Percentiles rank a stretch among this genome's conserved stretches.
Evolutionary conservation across 37 sponge, comb jelly and placozoan genomes (phyloP).

Genomic region (Cliona cf. orientalis): DNA sequence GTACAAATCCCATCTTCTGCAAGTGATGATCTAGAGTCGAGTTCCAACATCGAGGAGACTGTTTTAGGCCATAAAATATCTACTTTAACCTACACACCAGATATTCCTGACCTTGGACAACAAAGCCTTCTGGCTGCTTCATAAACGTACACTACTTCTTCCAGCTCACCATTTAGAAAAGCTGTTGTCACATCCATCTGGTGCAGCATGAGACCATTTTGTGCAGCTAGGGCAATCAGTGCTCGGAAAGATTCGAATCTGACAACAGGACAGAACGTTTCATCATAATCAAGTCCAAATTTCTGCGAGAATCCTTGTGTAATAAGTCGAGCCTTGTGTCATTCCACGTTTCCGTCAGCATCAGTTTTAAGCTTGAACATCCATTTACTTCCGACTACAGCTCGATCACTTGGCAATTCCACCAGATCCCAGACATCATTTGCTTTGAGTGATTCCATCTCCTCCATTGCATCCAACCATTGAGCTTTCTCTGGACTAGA

Average conservation of each 20-base stretch:
- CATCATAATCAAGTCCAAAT: slow-evolving; percentile 44
- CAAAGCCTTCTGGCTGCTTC: slow-evolving; percentile 21
- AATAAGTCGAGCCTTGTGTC: slow-evolving; percentile 48
- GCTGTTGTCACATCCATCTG: no score
- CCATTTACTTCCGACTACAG: slow-evolving; percentile 42
- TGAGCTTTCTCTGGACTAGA: no score
- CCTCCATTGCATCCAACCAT: no score
- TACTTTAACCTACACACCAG: slow-evolving; percentile 30
- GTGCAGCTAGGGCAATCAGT: slow-evolving; percentile 13
- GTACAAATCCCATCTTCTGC: slow-evolving; percentile 54
- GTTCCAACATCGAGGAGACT: slow-evolving; percentile 67
- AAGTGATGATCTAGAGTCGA: slow-evolving; percentile 41
- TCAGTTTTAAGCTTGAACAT: slow-evolving; percentile 48
- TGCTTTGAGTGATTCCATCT: slow-evolving; percentile 46
- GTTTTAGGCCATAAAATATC: slow-evolving; percentile 37
- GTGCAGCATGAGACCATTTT: slow-evolving; percentile 9
- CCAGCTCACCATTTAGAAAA: no score
- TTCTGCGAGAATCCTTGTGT: slow-evolving; percentile 49
- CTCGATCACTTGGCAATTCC: slow-evolving; percentile 24
- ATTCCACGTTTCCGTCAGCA: slow-evolving; percentile 44
- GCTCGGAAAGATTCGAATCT: slow-evolving; percentile 32
- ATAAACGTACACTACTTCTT: no score
- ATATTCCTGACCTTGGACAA: slow-evolving; percentile 21
- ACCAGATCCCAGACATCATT: slow-evolving; percentile 51
- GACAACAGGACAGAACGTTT: slow-evolving; percentile 45